A percentile compares a stretch with the other conserved stretches of the same genome.
phyloP scores from a whole-genome alignment of 2,888 invertebrate species.

The Leptopilina drosophilae region DNA sequence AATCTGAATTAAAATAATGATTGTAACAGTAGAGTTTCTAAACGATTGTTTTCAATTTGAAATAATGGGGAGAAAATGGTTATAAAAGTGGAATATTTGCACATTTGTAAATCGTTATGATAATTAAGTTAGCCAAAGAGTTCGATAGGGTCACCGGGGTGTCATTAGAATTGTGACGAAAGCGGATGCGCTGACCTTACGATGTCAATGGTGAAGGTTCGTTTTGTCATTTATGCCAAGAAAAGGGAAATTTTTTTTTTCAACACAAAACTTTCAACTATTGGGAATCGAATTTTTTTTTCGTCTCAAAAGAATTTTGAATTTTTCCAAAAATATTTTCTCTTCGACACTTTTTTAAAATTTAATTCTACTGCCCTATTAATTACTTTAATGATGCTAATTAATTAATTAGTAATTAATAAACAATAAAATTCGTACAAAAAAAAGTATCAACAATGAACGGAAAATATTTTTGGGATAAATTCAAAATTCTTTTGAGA shows the following conservation, averaged over 20 bases:
- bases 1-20: too few relatives aligned
- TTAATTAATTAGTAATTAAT: too few relatives aligned
- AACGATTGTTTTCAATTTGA: neutral
- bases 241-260: slow-evolving; percentile 4
- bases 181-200: slow-evolving; percentile 75
- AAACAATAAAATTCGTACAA: too few relatives aligned
- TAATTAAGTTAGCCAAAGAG: slow-evolving; percentile 65
- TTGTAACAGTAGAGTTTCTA: too few relatives aligned
- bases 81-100: neutral
- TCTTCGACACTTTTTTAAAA: neutral
- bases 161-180: slow-evolving; percentile 71
- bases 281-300: neutral
- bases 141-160: slow-evolving; percentile 72
- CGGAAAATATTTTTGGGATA: too few relatives aligned
- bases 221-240: slow-evolving; percentile 36
- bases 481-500: neutral
- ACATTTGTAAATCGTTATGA: slow-evolving; percentile 67
- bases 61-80: neutral
- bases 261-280: neutral
- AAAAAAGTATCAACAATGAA: too few relatives aligned
- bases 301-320: neutral
- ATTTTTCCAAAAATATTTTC: neutral
- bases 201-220: slow-evolving; percentile 31
- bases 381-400: too few relatives aligned
- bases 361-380: too few relatives aligned